Conservation (phyloP, 2,888 invertebrate genomes). For the Temnothorax unifasciatus region DNA sequence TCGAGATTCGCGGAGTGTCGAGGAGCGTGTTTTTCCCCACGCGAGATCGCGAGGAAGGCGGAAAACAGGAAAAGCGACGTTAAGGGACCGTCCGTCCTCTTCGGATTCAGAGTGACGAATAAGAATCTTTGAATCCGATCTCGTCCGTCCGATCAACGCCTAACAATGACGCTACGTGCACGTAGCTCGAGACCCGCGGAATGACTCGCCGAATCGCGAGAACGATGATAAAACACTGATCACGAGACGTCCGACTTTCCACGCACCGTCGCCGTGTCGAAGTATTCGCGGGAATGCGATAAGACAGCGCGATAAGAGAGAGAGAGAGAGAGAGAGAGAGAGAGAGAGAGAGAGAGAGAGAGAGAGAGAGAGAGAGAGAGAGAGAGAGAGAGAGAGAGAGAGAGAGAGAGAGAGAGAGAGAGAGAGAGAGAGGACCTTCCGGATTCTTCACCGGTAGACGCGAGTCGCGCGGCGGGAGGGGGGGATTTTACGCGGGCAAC, state of each 20-base stretch:
- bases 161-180: neutral
- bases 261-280: neutral
- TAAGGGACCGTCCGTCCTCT: neutral
- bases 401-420: no score
- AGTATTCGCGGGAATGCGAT: neutral
- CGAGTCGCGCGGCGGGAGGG: neutral
- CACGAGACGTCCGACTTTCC: neutral
- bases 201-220: neutral
- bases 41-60: neutral
- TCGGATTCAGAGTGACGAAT: neutral
- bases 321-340: neutral
- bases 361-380: no score
- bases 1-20: slow-evolving; percentile 7
- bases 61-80: neutral
- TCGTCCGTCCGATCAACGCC: neutral
- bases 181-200: neutral
- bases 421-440: neutral
- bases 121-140: neutral
- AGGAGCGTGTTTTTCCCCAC: neutral
- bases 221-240: neutral
- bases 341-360: no score
- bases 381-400: no score
- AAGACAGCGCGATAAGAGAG: neutral
- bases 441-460: neutral
- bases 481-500: neutral